Base-by-base conservation (phyloP, 2,888 invertebrate species). In the Drosophila vallismaia region DNA sequence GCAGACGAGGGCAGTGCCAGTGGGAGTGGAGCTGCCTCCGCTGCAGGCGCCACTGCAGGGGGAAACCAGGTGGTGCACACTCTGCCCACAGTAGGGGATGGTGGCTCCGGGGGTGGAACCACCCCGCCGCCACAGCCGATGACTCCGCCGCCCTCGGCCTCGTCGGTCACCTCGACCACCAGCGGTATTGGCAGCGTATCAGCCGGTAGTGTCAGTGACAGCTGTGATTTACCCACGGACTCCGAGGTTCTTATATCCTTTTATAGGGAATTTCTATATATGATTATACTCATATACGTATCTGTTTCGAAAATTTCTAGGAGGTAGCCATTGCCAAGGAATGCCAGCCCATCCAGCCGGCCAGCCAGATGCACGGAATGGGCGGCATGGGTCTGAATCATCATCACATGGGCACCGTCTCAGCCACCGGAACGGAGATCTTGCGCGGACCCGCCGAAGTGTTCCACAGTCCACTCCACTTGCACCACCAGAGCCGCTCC, bases 401-500 rank as follows among this genome's bases (percentile, higher is more conserved):
- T 91, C 92, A 63, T 5, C 49, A 88, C 91, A 63, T 90, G 88
- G 71, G 71, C 28, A 29, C 49, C 6, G 68, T 58, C 3, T 52
- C 59, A 33, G 62, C 76, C 40, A 67, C 77, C 1, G 62, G 81
- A 4, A 55, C 90, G 12, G 92, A 92, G 68, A 76, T 92, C 31
- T 79, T 93, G 74, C 92, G 92, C 52, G 92, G 92, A 57, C 94
- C 94, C 0, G 88, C 93, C 55, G 93, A 93, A 59, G 89, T 92
- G 24, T 93, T 94, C 91, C 91, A 94, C 91, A 91, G 93, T 91
- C 87, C 92, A 1, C 91, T 93, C 58, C 93, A 92, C 85, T 92
- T 95, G 29, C 93, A 95, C 70, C 96, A 96, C 76, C 96, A 96
- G 91, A 94, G 94, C 59, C 93, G 93, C 78, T 94, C 94, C 64